Evolutionary conservation across 2,797 vertebrate genomes (phyloP).

Genomic region (Pterois miles): DNA sequence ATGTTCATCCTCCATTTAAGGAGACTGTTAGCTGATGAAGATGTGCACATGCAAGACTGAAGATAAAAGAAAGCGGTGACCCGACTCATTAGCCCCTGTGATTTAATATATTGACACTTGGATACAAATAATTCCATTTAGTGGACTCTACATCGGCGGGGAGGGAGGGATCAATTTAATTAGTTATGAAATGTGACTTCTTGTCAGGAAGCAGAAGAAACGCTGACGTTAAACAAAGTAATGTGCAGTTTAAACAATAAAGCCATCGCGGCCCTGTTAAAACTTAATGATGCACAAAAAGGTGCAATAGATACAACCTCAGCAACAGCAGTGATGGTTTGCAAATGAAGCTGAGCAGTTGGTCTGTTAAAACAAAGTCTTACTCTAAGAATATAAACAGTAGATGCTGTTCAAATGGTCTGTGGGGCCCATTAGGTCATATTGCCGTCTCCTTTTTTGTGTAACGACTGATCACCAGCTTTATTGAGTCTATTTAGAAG

Average conservation of each 20-base stretch:
- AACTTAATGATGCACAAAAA: slow-evolving; percentile 98
- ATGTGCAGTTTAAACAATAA: slow-evolving; percentile 94
- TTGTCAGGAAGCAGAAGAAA: slow-evolving; percentile 96
- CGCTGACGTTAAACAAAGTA: slow-evolving; percentile 99
- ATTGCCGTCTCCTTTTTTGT: background rate
- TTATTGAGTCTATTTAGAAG: slow-evolving; percentile 9
- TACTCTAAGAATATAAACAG: slow-evolving; percentile 75
- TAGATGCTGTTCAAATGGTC: slow-evolving; percentile 15
- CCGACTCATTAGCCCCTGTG: slow-evolving; percentile 98
- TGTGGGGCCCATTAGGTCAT: background rate
- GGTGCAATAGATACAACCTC: slow-evolving; percentile 93
- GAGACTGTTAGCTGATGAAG: slow-evolving; percentile 87
- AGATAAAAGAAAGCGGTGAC: slow-evolving; percentile 98
- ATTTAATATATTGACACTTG: slow-evolving; percentile 99
- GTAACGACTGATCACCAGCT: background rate
- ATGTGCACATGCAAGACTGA: slow-evolving; percentile 88
- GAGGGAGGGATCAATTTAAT: slow-evolving; percentile 98
- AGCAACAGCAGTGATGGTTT: slow-evolving; percentile 87
- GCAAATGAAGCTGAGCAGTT: slow-evolving; percentile 89
- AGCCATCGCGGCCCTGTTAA: slow-evolving; percentile 92
- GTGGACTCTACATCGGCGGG: slow-evolving; percentile 90
- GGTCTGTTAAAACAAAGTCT: slow-evolving; percentile 88
- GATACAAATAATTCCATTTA: slow-evolving; percentile 99
- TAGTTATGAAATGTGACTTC: slow-evolving; percentile 99
- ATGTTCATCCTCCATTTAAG: slow-evolving; percentile 83